Percentiles rank a stretch among this genome's conserved stretches.
These are phyloP conservation scores for Synanthedon myopaeformis DNA, from an alignment of 2,888 invertebrate genomes.

Conservation along the genomic window DNA sequence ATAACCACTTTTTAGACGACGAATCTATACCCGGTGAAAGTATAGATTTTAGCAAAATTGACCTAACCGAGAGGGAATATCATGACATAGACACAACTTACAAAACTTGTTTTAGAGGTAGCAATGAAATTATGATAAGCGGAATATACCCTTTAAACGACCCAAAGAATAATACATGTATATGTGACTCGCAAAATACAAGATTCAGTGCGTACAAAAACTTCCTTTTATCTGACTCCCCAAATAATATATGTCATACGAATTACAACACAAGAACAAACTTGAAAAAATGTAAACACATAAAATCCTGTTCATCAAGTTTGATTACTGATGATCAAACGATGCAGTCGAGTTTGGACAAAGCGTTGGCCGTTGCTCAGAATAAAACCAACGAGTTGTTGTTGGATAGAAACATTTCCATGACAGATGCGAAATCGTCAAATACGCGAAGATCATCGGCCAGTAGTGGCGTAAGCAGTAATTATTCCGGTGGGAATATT, in stretches of 20 bases:
- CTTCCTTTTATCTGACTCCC: constrained; percentile 56
- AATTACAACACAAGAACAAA: constrained; percentile 50
- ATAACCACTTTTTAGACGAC: constrained; percentile 44
- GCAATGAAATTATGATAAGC: constrained; percentile 34
- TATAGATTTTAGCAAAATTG: constrained; percentile 14
- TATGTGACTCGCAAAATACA: constrained; percentile 15
- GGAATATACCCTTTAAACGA: constrained; percentile 36
- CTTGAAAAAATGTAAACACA: constrained; percentile 27
- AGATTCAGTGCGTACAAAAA: constrained; percentile 49
- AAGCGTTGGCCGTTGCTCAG: constrained; percentile 43
- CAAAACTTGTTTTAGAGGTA: constrained; percentile 41
- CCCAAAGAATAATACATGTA: constrained; percentile 9
- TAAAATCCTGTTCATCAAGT: not conserved
- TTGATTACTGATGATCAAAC: not conserved
- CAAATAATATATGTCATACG: constrained; percentile 41
- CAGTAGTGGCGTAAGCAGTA: constrained; percentile 58
- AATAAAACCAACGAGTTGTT: constrained; percentile 55
- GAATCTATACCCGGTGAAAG: constrained; percentile 35
- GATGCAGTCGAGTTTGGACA: constrained; percentile 31
- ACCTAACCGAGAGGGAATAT: constrained; percentile 24
- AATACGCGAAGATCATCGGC: constrained; percentile 58
- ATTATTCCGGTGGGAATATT: constrained; percentile 47
- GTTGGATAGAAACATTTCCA: constrained; percentile 22
- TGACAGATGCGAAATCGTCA: constrained; percentile 19
- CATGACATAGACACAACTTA: constrained; percentile 27